phyloP scores from a whole-genome alignment of 2,888 invertebrate genomes.

The Cryptus armator region DNA sequence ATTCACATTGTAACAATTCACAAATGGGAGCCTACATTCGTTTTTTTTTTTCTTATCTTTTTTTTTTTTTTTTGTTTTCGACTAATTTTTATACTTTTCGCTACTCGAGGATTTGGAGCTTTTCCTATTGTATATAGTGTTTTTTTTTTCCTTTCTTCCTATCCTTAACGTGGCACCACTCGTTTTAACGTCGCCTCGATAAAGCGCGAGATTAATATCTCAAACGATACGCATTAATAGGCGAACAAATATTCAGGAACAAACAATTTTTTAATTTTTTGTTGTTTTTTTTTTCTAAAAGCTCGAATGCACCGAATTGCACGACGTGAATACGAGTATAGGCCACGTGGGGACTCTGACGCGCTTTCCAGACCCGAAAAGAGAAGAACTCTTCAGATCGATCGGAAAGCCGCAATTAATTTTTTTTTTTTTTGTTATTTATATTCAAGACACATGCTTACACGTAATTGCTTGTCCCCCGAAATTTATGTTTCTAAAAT shows the following conservation, averaged over 20 bases:
- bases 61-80: constrained; percentile 31
- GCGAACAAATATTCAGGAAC: constrained; percentile 21
- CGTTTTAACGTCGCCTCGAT: constrained; percentile 9
- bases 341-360: constrained; percentile 48
- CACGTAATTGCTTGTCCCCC: constrained; percentile 8
- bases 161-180: background rate
- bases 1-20: constrained; percentile 79
- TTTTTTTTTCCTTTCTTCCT: constrained; percentile 12
- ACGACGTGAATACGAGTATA: constrained; percentile 56
- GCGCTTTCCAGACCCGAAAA: constrained; percentile 27
- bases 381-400: background rate
- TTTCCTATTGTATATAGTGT: constrained; percentile 1
- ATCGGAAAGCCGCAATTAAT: background rate
- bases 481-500: background rate
- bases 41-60: constrained; percentile 29
- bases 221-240: constrained; percentile 21
- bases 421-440: constrained; percentile 1
- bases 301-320: constrained; percentile 51
- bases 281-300: constrained; percentile 42
- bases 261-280: constrained; percentile 31
- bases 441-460: background rate
- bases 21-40: constrained; percentile 72
- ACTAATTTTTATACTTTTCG: background rate
- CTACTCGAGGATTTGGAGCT: constrained; percentile 8
- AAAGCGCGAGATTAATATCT: constrained; percentile 28